Evolutionary conservation across 2,113 vertebrate species (phyloP).

Genomic region (Oryzias curvinotus): DNA sequence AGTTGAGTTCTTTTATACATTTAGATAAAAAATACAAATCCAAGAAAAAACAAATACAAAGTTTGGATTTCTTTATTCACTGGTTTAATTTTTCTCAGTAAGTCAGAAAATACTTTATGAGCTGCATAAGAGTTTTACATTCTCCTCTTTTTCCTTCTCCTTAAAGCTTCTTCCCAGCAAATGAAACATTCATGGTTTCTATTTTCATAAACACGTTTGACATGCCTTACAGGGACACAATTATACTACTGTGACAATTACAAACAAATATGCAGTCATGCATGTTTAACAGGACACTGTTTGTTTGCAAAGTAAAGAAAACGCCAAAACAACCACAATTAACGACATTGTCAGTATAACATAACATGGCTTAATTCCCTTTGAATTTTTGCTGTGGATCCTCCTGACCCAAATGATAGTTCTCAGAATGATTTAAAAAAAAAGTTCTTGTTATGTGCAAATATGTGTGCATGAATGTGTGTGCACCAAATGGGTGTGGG

Average conservation of each 20-base stretch:
- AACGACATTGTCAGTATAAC: no score
- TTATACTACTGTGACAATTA: slow-evolving; percentile 5
- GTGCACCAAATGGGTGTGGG: no score
- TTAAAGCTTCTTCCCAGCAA: slow-evolving; percentile 31
- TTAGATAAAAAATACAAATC: no score
- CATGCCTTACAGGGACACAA: slow-evolving; percentile 10
- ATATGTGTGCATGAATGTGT: no score
- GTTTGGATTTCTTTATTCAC: no score
- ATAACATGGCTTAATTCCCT: no score
- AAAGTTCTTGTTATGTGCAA: no score
- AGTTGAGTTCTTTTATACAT: no score
- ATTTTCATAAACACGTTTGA: slow-evolving; percentile 33
- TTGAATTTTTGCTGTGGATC: no score
- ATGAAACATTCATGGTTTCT: slow-evolving; percentile 50
- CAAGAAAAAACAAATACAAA: no score
- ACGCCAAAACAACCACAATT: background rate
- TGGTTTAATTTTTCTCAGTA: background rate
- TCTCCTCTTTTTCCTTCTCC: background rate
- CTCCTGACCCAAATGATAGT: no score
- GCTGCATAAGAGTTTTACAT: background rate
- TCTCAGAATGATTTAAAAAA: no score
- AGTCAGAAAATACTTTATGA: background rate
- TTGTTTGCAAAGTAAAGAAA: background rate
- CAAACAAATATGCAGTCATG: slow-evolving; percentile 1
- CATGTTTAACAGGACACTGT: slow-evolving; percentile 11